Evolutionary conservation across 2,888 invertebrate species (phyloP).

Genomic region (Phengaris arion): DNA sequence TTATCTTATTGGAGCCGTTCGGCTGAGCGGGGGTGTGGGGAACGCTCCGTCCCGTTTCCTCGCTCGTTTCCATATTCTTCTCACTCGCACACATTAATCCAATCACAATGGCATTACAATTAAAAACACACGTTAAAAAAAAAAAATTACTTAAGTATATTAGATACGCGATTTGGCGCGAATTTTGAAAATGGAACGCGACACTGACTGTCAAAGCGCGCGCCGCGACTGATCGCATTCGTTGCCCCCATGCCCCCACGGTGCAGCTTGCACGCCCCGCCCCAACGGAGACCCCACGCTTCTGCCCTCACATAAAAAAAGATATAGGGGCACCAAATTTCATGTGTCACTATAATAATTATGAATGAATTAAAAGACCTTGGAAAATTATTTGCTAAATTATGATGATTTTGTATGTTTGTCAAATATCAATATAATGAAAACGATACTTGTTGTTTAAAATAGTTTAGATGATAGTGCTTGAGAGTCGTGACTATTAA

Average conservation of each 20-base stretch:
- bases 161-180: conserved; percentile 49
- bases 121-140: conserved; percentile 36
- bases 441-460: too few relatives aligned
- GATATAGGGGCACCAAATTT: conserved; percentile 48
- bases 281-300: conserved; percentile 66
- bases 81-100: conserved; percentile 75
- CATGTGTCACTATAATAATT: conserved; percentile 16
- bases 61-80: conserved; percentile 74
- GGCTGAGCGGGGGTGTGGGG: conserved; percentile 71
- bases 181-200: conserved; percentile 46
- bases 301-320: conserved; percentile 69
- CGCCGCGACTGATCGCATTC: conserved; percentile 45
- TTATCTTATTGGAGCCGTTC: conserved; percentile 81
- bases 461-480: too few relatives aligned
- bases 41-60: conserved; percentile 71
- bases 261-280: conserved; percentile 51
- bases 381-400: neutral
- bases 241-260: neutral
- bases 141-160: too few relatives aligned
- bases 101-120: conserved; percentile 45
- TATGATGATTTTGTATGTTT: neutral
- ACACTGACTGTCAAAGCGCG: conserved; percentile 61
- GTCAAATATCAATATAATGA: too few relatives aligned
- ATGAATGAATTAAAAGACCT: neutral
- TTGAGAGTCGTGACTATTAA: too few relatives aligned